A percentile compares a stretch with the other conserved stretches of the same genome.
phyloP scores from a whole-genome alignment of 2,888 invertebrate species.

The Cordilura impudica region DNA sequence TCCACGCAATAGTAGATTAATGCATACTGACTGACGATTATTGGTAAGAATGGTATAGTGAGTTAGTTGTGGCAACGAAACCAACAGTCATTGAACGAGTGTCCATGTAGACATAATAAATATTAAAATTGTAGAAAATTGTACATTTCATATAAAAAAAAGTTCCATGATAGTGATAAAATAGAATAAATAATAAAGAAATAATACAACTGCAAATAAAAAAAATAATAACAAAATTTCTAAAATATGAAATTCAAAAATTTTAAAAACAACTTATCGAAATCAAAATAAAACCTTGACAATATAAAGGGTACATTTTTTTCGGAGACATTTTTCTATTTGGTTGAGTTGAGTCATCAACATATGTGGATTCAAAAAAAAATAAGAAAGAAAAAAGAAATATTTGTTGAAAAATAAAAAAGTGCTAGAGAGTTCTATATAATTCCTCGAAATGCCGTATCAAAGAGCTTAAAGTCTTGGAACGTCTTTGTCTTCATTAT shows the following conservation, averaged over 20 bases:
- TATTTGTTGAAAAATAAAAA: not conserved
- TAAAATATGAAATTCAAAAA: not conserved
- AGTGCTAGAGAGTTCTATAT: too few relatives aligned
- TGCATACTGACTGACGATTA: not conserved
- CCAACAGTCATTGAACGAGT: slow-evolving; percentile 45
- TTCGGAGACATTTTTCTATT: slow-evolving; percentile 23
- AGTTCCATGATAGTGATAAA: not conserved
- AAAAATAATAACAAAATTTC: not conserved
- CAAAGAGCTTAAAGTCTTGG: not conserved
- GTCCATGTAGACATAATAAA: slow-evolving; percentile 37
- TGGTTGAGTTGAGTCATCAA: slow-evolving; percentile 57
- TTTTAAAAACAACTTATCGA: not conserved
- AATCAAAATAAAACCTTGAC: slow-evolving; percentile 53
- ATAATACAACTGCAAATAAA: too few relatives aligned
- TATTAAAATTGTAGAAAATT: slow-evolving; percentile 12
- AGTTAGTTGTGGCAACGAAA: slow-evolving; percentile 39
- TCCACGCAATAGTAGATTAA: not conserved
- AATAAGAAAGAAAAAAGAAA: not conserved
- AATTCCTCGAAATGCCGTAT: not conserved
- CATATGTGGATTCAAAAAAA: slow-evolving; percentile 13
- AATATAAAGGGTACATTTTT: slow-evolving; percentile 42
- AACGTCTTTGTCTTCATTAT: not conserved
- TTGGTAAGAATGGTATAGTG: not conserved
- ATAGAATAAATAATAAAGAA: slow-evolving; percentile 17
- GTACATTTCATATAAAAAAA: not conserved